A percentile compares a stretch with the other conserved stretches of the same genome.
These are phyloP conservation scores for Harpagus bidentatus DNA, from an alignment of 2,113 vertebrate species.

Conservation along the genomic window DNA sequence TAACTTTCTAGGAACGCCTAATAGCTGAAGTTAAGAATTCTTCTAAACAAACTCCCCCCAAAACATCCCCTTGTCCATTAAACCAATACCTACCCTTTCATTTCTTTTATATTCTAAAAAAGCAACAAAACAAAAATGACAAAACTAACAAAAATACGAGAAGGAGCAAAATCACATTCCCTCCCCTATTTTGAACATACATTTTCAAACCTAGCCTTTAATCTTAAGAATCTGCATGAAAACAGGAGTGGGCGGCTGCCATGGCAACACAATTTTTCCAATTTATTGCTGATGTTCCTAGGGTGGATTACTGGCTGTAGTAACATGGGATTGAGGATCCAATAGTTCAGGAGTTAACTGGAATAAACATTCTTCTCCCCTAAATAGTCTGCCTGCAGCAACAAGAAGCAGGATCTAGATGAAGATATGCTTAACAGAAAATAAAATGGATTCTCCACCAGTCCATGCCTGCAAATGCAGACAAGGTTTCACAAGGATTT, in stretches of 20 bases:
- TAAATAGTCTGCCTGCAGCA: not conserved
- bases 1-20: not conserved
- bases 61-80: not conserved
- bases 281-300: not conserved
- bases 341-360: not conserved
- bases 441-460: not conserved
- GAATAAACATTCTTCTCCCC: not conserved
- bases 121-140: not conserved
- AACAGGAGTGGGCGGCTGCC: not conserved
- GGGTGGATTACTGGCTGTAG: conserved; percentile 2
- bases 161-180: not conserved
- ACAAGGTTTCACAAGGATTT: not conserved
- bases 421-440: not conserved
- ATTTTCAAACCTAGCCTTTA: not conserved
- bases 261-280: not conserved
- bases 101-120: not conserved
- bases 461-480: not conserved
- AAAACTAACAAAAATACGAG: not conserved
- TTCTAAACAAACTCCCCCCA: not conserved
- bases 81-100: not conserved
- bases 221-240: not conserved
- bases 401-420: not conserved
- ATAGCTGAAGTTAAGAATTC: not conserved
- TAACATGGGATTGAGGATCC: not conserved
- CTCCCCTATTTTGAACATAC: not conserved